Conservation (phyloP, 1,140 invertebrate species). For the Drosophila ficusphila region DNA sequence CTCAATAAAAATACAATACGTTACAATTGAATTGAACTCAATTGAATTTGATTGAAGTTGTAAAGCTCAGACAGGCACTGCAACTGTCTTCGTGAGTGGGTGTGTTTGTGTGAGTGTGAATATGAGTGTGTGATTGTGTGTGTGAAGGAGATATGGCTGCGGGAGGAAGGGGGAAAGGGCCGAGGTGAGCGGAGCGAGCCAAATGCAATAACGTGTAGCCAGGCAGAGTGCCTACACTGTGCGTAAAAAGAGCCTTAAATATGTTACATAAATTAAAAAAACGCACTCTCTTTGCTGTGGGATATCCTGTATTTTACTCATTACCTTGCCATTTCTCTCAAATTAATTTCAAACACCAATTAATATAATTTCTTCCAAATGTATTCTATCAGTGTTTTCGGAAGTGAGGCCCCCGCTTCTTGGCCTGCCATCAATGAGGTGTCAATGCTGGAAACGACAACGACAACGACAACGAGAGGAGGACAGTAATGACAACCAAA, state of each 20-base stretch:
- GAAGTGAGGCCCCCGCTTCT: neutral
- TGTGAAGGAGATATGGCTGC: neutral
- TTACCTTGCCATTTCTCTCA: no score
- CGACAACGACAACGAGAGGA: neutral
- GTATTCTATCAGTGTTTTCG: neutral
- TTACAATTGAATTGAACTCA: constrained; percentile 83
- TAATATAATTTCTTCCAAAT: no score
- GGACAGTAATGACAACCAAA: constrained; percentile 60
- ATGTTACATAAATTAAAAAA: no score
- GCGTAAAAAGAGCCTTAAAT: neutral
- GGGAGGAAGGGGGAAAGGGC: neutral
- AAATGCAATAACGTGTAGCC: constrained; percentile 70
- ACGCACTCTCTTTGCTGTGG: no score
- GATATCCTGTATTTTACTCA: no score
- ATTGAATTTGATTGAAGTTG: constrained; percentile 83
- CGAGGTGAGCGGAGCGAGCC: constrained; percentile 15
- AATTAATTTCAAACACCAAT: no score
- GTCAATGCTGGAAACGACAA: constrained; percentile 43
- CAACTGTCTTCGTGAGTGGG: constrained; percentile 30
- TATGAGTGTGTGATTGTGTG: neutral
- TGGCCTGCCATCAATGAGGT: constrained; percentile 45
- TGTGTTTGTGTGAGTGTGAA: constrained; percentile 1
- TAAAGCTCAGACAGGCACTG: constrained; percentile 71
- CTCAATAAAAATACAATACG: constrained; percentile 83
- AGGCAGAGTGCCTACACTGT: constrained; percentile 12